Conservation (phyloP, 2,888 invertebrate species). For the Gortyna flavago region DNA sequence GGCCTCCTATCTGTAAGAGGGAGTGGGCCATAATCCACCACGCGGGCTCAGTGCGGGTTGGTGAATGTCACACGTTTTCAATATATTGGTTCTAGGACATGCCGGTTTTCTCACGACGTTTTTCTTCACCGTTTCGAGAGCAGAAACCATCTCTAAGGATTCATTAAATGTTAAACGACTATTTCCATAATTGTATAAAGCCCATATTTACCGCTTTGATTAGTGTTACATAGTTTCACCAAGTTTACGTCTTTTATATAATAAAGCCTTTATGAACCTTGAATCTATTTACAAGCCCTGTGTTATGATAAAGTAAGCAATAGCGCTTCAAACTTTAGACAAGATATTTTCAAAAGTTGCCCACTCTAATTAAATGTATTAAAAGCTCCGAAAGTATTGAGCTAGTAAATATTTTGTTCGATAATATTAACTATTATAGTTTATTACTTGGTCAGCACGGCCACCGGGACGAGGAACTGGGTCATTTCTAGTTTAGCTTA, state of each 20-base stretch:
- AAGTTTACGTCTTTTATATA: background rate
- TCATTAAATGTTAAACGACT: background rate
- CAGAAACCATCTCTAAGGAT: background rate
- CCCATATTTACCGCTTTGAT: background rate
- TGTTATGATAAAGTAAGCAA: constrained; percentile 34
- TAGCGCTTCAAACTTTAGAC: constrained; percentile 14
- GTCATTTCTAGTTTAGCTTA: constrained; percentile 42
- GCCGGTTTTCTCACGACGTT: background rate
- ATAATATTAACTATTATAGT: constrained; percentile 18
- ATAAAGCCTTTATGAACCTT: constrained; percentile 10
- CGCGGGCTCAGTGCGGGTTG: background rate
- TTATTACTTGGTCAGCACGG: background rate
- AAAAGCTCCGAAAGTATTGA: constrained; percentile 1
- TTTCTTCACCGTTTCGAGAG: background rate
- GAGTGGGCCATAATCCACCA: background rate
- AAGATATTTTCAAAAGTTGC: constrained; percentile 4
- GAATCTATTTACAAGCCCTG: constrained; percentile 24
- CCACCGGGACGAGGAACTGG: constrained; percentile 25
- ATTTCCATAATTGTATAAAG: constrained; percentile 3
- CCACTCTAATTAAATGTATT: constrained; percentile 15
- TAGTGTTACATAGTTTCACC: background rate
- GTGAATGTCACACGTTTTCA: background rate
- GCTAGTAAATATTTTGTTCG: constrained; percentile 15
- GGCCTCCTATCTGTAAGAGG: background rate
- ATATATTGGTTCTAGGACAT: no score